Percentiles rank a stretch among this genome's conserved stretches.
phyloP scores from a whole-genome alignment of 2,113 vertebrate genomes.

The Perccottus glenii region DNA sequence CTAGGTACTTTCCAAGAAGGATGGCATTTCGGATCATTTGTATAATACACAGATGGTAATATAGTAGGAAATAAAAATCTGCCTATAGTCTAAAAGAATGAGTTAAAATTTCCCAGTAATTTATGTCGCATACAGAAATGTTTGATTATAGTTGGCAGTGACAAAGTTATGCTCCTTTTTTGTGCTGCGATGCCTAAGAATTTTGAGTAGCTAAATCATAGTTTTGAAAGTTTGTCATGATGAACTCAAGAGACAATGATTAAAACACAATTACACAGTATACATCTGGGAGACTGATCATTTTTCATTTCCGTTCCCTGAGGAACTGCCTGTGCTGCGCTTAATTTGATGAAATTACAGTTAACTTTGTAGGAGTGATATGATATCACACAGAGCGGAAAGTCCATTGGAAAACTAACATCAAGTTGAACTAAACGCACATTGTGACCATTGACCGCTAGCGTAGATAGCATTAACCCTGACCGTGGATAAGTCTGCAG shows the following conservation, averaged over 20 bases:
- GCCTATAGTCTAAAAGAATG: constrained; percentile 6
- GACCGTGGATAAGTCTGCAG: constrained; percentile 10
- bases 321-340: constrained; percentile 22
- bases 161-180: constrained; percentile 33
- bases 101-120: constrained; percentile 40
- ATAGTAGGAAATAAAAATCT: not conserved
- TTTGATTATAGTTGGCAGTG: constrained; percentile 34
- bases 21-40: no score
- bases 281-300: constrained; percentile 46
- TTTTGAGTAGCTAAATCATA: constrained; percentile 65
- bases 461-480: constrained; percentile 30
- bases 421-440: constrained; percentile 16
- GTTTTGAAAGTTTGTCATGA: constrained; percentile 50
- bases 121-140: constrained; percentile 34
- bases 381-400: constrained; percentile 2
- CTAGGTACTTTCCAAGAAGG: no score
- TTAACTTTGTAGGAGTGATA: constrained; percentile 12
- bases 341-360: constrained; percentile 1
- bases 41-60: not conserved
- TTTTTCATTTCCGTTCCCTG: constrained; percentile 43
- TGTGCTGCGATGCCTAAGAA: constrained; percentile 31
- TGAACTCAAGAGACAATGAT: constrained; percentile 47
- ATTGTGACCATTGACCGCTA: constrained; percentile 29
- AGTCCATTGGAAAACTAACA: constrained; percentile 26
- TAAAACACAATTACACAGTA: constrained; percentile 49